Conservation (phyloP, 2,797 vertebrate genomes). For the Melanotaenia trifasciata region DNA sequence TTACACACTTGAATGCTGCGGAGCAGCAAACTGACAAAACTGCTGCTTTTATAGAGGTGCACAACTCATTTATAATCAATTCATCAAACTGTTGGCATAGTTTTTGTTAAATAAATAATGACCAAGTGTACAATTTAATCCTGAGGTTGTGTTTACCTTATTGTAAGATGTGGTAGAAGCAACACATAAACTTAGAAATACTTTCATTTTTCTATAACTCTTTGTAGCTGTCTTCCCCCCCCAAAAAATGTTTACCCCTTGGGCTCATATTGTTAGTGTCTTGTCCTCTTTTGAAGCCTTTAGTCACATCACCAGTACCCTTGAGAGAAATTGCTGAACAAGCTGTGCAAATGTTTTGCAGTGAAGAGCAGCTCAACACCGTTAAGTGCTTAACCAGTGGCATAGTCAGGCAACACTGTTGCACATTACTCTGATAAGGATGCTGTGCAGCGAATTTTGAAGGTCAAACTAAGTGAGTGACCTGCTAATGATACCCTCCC, state of each 20-base stretch:
- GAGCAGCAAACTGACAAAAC: not conserved
- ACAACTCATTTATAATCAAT: not conserved
- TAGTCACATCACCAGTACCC: not conserved
- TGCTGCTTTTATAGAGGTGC: not conserved
- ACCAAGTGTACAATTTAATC: not conserved
- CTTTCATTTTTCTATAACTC: not conserved
- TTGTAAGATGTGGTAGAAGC: not conserved
- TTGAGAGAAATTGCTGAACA: constrained; percentile 10
- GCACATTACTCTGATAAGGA: constrained; percentile 36
- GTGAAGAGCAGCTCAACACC: constrained; percentile 5
- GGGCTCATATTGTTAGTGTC: constrained; percentile 5
- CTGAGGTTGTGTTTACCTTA: not conserved
- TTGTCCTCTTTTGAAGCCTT: not conserved
- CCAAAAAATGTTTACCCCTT: not conserved
- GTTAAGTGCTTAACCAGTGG: constrained; percentile 6
- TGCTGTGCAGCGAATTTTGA: constrained; percentile 38
- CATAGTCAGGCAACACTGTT: constrained; percentile 12
- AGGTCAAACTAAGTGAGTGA: constrained; percentile 54
- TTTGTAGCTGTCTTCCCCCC: not conserved
- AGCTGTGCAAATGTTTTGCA: constrained; percentile 22
- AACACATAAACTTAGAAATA: not conserved
- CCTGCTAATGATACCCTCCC: constrained; percentile 40
- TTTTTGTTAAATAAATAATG: not conserved
- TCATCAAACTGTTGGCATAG: not conserved
- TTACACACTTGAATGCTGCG: not conserved